Conservation (phyloP, 1,140 invertebrate species). For the Trachymyrmex septentrionalis region DNA sequence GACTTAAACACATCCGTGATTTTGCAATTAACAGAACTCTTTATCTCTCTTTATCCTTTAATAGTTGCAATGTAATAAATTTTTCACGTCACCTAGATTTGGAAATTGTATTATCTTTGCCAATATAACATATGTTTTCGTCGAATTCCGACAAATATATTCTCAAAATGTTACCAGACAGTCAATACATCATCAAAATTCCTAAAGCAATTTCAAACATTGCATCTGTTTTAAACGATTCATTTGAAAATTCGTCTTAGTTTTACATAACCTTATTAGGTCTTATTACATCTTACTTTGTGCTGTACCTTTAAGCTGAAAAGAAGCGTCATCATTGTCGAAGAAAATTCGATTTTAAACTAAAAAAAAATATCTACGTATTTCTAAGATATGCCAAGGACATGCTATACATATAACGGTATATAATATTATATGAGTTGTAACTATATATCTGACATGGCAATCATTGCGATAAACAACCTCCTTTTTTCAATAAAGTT, state of each 20-base stretch:
- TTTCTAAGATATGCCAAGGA: background rate
- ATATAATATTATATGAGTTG: background rate
- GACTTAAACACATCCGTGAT: background rate
- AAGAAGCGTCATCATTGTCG: background rate
- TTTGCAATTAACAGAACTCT: background rate
- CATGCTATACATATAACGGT: background rate
- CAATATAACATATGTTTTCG: conserved; percentile 7
- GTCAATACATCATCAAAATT: background rate
- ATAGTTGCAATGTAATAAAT: conserved; percentile 8
- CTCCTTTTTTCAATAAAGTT: background rate
- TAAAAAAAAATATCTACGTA: background rate
- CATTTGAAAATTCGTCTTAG: background rate
- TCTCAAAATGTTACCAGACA: background rate
- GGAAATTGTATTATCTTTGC: background rate
- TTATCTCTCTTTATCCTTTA: background rate
- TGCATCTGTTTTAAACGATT: background rate
- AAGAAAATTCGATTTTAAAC: conserved; percentile 6
- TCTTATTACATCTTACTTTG: background rate
- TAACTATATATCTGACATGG: background rate
- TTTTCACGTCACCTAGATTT: background rate
- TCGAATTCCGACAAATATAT: background rate
- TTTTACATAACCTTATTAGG: background rate
- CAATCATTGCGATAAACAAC: background rate
- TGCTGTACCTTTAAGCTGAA: background rate
- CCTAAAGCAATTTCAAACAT: background rate